Evolutionary conservation across 2,888 invertebrate genomes (phyloP), one percentile per base, ranked within the genome.

Genomic region (Hyposoter didymator): DNA sequence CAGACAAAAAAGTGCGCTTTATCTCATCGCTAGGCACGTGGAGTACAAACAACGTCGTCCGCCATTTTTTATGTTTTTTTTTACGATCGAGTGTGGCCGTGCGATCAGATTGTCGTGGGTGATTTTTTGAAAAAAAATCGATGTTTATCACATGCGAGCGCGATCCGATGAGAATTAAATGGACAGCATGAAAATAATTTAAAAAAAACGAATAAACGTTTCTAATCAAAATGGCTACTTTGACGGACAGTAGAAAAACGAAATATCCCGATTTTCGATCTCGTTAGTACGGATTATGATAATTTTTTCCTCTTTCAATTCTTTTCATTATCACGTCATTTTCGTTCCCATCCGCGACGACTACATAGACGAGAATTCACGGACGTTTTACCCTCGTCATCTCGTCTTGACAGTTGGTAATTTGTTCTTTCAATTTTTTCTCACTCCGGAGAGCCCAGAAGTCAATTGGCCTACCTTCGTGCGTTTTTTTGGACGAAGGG

Each of bases 361-460:
- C 59, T 22, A 69, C 14, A 28, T 55, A 8, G 35, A 39, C 35
- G 12, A 55, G 66, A 47, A 73, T 35, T 59, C 49, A 73, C 74
- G 52, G 62, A 81, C 81, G 78, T 62, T 74, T 39, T 62, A 84
- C 83, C 83, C 78, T 84, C 78, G 67, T 84, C 83, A 78, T 79
- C 78, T 79, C 69, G 69, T 72, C 73, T 79, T 84, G 78, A 73
- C 83, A 74, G 73, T 49, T 69, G 47, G 69, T 74, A 67, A 79
- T 59, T 22, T 73, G 35, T 78, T 83, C 59, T 69, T 69, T 59
- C 59, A 59, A 28, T 59, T 59, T 59, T 59, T 59, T 28, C 28
- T 14, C 28, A 59, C 59, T 28, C 59, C 10, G 28, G 28, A 12
- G 28, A 59, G 28, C 28, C 59, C 59, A 59, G 59, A 14, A 59